These are phyloP conservation scores for Myrmecobius fasciatus DNA, from an alignment of 2,113 vertebrate species.

Conservation along the genomic window DNA sequence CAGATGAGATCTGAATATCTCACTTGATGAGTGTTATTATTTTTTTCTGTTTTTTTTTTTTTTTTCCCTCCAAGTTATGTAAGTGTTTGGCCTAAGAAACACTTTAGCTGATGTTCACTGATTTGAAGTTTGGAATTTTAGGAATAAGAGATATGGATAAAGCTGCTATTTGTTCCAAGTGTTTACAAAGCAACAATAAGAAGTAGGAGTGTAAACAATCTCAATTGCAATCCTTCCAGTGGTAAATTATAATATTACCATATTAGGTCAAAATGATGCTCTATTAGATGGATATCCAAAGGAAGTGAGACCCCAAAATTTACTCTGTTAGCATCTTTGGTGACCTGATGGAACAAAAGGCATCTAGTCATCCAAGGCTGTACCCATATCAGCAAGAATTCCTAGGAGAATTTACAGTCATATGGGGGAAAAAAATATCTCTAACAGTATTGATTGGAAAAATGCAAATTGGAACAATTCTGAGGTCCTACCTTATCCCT, in stretches of 20 bases:
- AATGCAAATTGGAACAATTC: too few species aligned
- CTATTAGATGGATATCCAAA: background rate
- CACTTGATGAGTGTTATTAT: background rate
- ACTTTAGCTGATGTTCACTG: background rate
- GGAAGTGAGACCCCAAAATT: background rate
- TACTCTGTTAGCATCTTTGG: background rate
- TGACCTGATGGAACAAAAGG: background rate
- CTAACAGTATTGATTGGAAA: too few species aligned
- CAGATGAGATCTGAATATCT: background rate
- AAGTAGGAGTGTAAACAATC: background rate
- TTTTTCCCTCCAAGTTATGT: background rate
- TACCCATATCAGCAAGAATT: background rate
- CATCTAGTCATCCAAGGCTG: background rate
- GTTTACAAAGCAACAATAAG: background rate
- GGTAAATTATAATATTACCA: background rate
- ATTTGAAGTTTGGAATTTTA: background rate
- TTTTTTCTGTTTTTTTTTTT: background rate
- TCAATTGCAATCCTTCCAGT: background rate
- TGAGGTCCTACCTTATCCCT: too few species aligned
- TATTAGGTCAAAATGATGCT: background rate
- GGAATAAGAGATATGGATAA: background rate
- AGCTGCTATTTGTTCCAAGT: background rate
- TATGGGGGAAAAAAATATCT: too few species aligned
- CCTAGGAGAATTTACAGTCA: background rate
- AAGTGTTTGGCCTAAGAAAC: background rate